Percentiles rank a stretch among this genome's conserved stretches.
These are phyloP conservation scores for Diplodus puntazzo DNA, from an alignment of 2,797 vertebrate genomes.

Conservation along the genomic window DNA sequence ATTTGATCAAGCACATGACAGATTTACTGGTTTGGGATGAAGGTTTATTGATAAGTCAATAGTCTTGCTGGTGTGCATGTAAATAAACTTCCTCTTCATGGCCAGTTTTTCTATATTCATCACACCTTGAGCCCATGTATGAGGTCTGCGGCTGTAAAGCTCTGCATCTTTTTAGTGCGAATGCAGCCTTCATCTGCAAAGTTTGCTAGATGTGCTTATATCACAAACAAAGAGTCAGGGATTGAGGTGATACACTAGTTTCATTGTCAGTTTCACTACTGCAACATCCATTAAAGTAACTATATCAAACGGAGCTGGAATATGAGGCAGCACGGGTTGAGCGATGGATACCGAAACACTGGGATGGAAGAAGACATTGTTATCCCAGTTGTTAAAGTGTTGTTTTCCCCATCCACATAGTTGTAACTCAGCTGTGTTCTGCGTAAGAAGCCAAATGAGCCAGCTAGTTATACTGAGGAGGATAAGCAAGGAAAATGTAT, in stretches of 20 bases:
- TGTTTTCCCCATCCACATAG: too few relatives aligned
- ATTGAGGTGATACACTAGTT: neutral
- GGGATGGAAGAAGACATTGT: too few relatives aligned
- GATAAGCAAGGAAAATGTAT: too few relatives aligned
- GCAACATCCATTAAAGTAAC: conserved; percentile 4
- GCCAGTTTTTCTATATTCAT: conserved; percentile 40
- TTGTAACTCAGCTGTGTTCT: too few relatives aligned
- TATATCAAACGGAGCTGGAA: conserved; percentile 1
- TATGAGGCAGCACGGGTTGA: neutral
- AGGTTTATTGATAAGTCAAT: conserved; percentile 72
- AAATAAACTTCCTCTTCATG: conserved; percentile 75
- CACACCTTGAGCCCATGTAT: conserved; percentile 29
- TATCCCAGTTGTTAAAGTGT: too few relatives aligned
- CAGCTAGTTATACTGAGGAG: too few relatives aligned
- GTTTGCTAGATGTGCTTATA: neutral
- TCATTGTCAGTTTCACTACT: conserved; percentile 22
- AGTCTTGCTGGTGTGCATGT: conserved; percentile 64
- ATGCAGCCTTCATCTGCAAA: neutral
- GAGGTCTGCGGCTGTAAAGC: neutral
- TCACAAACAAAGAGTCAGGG: neutral
- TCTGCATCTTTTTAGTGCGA: neutral
- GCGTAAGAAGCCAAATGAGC: too few relatives aligned
- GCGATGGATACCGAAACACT: too few relatives aligned
- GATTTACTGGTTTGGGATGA: conserved; percentile 76
- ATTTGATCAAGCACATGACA: conserved; percentile 81